Base-by-base conservation (phyloP, 2,888 invertebrate species). In the Conus canariensis region DNA sequence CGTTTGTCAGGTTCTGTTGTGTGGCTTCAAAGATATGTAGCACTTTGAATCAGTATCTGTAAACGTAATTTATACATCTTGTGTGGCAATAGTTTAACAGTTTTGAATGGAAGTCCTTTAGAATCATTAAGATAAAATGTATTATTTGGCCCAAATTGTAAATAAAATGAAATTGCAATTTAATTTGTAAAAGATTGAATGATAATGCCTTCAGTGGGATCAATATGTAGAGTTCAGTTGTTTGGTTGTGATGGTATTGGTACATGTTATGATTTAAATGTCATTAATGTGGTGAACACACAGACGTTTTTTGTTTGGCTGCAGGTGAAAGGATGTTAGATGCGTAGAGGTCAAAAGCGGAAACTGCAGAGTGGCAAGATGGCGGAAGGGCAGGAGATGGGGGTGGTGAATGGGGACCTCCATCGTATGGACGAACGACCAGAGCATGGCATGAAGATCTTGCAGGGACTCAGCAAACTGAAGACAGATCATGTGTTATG, bases 401-500 rank as follows among this genome's bases (percentile, higher is more conserved):
- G 90, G 5, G 22, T 82, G 45, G 58, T 89, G 70, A 86, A 90
- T 64, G 92, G 90, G 87, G 95, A 95, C 85, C 93, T 94, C 25
- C 94, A 93, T 90, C 92, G 95, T 22, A 94, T 95, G 88, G 95
- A 95, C 80, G 95, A 95, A 83, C 88, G 94, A 60, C 95, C 94
- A 19, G 95, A 95, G 90, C 96, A 96, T 93, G 95, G 96, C 85
- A 95, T 96, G 95, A 95, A 95, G 90, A 95, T 96, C 60, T 92
- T 96, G 87, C 95, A 95, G 87, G 96, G 96, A 22, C 94, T 96
- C 30, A 95, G 95, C 92, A 95, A 95, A 90, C 93, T 96, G 22
- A 95, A 95, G 92, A 94, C 93, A 89, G 96, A 96, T 91, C 95
- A 95, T 90, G 95, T 96, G 60, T 94, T 96, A 25, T 96, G 96